Evolutionary conservation across 2,113 vertebrate species (phyloP), one percentile per base, ranked within the genome.

Genomic region (Bubalus kerabau): DNA sequence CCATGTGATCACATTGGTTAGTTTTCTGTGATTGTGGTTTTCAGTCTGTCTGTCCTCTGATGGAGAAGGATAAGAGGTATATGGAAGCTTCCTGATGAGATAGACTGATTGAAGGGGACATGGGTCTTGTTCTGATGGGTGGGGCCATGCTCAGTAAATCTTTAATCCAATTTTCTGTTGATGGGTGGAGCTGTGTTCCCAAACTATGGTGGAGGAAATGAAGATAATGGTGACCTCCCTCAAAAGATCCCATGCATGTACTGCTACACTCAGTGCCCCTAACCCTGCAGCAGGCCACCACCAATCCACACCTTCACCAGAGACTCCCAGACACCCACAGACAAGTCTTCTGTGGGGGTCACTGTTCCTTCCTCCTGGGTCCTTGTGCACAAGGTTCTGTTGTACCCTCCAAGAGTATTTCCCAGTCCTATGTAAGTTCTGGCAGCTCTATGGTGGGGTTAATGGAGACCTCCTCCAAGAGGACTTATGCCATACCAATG

Each of bases 221-320:
- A 71, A 36, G 19, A 36, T 5, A 71, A 36, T 11, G n/a, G 17
- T 71, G n/a, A 71, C 19, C 17, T 71, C 64, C 19, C 9, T 71
- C n/a, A 21, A 36, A 71, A 71, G 64, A 36, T 36, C 64, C 9
- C 17, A 36, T 36, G 4, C 17, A 36, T 71, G 5, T 36, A 2
- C 32, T 21, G 32, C 64, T 67, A 71, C 64, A 21, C 17, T 36
- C 64, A 71, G 64, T 21, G 64, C n/a, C 8, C n/a, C 64, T 19
- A 71, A 36, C n/a, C 64, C n/a, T 21, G 17, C 17, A 67, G 64
- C 64, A 71, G 64, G 64, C n/a, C n/a, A 21, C n/a, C 17, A 71
- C 64, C n/a, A 71, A 71, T 21, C 64, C 64, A 36, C 0, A 4
- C 8, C 64, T 21, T 71, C 2, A 10, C 64, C 1, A 0, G 5